Conservation (phyloP, 2,113 vertebrate species). For the Myxocyprinus asiaticus region DNA sequence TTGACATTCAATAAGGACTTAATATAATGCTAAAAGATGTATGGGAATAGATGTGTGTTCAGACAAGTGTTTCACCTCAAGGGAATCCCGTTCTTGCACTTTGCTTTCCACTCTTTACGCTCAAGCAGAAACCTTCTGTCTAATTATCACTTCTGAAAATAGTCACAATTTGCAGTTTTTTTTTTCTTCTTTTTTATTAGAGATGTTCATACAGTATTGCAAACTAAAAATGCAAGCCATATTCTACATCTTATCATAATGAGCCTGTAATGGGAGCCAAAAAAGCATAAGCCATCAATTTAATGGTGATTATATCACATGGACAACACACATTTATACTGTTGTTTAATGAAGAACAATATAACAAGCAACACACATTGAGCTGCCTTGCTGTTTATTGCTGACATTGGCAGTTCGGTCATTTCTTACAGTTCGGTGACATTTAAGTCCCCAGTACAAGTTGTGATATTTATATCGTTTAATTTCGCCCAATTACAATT, state of each 20-base stretch:
- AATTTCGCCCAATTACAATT: too few species aligned
- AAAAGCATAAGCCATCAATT: background rate
- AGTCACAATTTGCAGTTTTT: constrained; percentile 47
- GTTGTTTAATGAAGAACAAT: background rate
- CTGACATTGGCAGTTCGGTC: too few species aligned
- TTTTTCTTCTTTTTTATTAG: background rate
- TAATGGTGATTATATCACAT: background rate
- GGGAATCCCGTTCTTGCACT: constrained; percentile 35
- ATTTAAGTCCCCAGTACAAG: too few species aligned
- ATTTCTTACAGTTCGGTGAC: too few species aligned
- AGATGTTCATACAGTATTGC: background rate
- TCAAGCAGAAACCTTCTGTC: constrained; percentile 22
- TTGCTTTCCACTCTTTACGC: background rate
- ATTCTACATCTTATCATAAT: background rate
- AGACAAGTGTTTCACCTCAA: background rate
- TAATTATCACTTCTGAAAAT: constrained; percentile 75
- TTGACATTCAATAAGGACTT: background rate
- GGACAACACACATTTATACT: background rate
- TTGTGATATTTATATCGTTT: too few species aligned
- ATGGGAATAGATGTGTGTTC: background rate
- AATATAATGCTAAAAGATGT: constrained; percentile 1
- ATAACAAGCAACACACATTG: background rate
- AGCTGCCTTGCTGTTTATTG: too few species aligned
- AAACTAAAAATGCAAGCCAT: constrained; percentile 16
- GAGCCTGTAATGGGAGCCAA: constrained; percentile 1